Base-by-base conservation (phyloP, 1,140 invertebrate species). In the Oedothorax gibbosus region DNA sequence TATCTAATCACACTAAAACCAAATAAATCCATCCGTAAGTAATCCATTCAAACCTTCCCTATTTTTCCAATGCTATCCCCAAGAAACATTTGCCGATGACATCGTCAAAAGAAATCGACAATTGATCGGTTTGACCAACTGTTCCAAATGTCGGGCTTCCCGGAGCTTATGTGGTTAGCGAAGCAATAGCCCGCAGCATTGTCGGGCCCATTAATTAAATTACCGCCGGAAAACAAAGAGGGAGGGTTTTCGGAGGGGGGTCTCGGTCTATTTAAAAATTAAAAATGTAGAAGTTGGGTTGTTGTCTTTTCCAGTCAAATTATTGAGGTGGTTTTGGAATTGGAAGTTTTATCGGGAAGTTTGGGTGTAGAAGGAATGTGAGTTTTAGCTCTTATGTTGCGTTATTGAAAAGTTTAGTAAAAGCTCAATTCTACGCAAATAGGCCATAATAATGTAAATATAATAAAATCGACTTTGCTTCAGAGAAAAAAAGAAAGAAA, bases 61-160 rank as follows among this genome's bases (percentile, higher is more conserved):
- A 7, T 51, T 18, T 35, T 35, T 5, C 51, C 78, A 21, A 71
- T 81, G 49, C 35, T n/a, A 49, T 81, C 65, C 8, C 21, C 64
- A 66, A 84, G 81, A 84, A 84, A 76, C 81, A 65, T 75, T 84
- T 84, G 71, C 18, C 18, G 80, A 82, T 82, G 80, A 82, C 80
- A 75, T 84, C 18, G 35, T 84, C 71, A 84, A 84, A 84, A 84
- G 81, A 84, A 84, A 84, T 84, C 72, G 57, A 75, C 81, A 76
- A 75, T 84, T 84, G 81, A 84, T 75, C 81, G 71, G 71, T 82
- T 73, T 73, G 80, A 81, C 78, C 78, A 81, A 81, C 69, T 81
- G 78, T 71, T 81, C 65, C 51, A 81, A 60, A 69, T 71, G 66
- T 56, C 51, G 69, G 71, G 65, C 57, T 65, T 68, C 78, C 51